phyloP scores from a whole-genome alignment of 92 coral and sea anemone genomes.

The Blastomussa wellsi region DNA sequence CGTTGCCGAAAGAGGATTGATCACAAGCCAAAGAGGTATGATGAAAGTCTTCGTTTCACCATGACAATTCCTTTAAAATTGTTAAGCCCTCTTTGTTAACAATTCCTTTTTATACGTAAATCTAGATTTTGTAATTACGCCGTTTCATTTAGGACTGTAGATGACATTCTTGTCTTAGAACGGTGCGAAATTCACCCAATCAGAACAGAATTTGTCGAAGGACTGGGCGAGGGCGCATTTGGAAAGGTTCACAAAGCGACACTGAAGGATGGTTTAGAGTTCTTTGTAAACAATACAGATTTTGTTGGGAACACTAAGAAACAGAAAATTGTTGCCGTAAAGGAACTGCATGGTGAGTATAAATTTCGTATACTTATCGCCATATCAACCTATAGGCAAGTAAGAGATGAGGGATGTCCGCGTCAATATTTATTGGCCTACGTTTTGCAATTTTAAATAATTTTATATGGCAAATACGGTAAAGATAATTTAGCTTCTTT shows the following conservation, averaged over 20 bases:
- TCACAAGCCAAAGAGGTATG: no score
- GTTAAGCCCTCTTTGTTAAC: no score
- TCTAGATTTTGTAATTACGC: no score
- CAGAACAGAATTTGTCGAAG: slow-evolving; percentile 14
- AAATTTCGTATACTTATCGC: no score
- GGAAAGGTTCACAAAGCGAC: slow-evolving; percentile 25
- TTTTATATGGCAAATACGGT: not conserved
- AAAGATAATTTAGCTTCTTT: not conserved
- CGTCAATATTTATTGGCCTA: not conserved
- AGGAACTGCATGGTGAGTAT: slow-evolving; percentile 24
- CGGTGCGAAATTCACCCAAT: slow-evolving; percentile 23
- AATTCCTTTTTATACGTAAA: no score
- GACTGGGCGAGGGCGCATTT: slow-evolving; percentile 21
- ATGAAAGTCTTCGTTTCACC: no score
- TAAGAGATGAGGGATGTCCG: not conserved
- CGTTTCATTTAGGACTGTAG: not conserved
- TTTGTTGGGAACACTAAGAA: not conserved
- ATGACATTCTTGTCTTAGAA: slow-evolving; percentile 13
- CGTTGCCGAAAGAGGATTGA: no score
- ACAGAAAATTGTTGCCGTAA: slow-evolving; percentile 8
- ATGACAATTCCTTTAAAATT: no score
- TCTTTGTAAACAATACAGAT: not conserved
- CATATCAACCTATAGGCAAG: no score
- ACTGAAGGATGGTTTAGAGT: not conserved
- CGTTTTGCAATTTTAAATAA: not conserved